These are phyloP conservation scores for Oxytorus armatus DNA, from an alignment of 2,888 invertebrate genomes.

Conservation along the genomic window DNA sequence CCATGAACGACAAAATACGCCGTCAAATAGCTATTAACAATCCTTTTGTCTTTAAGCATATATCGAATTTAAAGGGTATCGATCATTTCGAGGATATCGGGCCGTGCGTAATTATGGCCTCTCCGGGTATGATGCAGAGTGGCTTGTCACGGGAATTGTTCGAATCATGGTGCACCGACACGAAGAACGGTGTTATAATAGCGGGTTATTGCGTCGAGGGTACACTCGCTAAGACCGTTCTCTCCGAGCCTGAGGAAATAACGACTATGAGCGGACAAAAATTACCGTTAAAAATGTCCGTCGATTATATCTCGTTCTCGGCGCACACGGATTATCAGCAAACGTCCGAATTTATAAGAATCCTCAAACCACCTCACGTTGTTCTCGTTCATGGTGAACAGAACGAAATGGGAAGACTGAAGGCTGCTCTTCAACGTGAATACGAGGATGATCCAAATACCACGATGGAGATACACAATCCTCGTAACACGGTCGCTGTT, in stretches of 20 bases:
- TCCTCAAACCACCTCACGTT: slow-evolving; percentile 97
- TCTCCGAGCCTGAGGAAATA: slow-evolving; percentile 99
- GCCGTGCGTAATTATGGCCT: slow-evolving; percentile 99
- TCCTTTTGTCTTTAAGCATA: slow-evolving; percentile 99
- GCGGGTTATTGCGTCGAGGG: slow-evolving; percentile 98
- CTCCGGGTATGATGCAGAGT: slow-evolving; percentile 99
- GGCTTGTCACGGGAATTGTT: slow-evolving; percentile 98
- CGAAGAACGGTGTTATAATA: slow-evolving; percentile 99
- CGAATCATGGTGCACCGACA: slow-evolving; percentile 99
- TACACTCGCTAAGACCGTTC: slow-evolving; percentile 95
- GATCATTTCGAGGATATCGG: slow-evolving; percentile 99
- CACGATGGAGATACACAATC: slow-evolving; percentile 96
- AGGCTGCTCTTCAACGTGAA: slow-evolving; percentile 96
- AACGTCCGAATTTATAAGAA: slow-evolving; percentile 98
- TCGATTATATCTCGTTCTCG: slow-evolving; percentile 99
- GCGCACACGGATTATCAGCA: slow-evolving; percentile 99
- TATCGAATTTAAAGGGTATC: slow-evolving; percentile 98
- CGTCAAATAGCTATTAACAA: slow-evolving; percentile 99
- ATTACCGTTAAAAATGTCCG: slow-evolving; percentile 97
- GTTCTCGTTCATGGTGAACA: slow-evolving; percentile 99
- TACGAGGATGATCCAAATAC: slow-evolving; percentile 94
- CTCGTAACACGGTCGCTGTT: slow-evolving; percentile 97
- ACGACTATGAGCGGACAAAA: slow-evolving; percentile 98
- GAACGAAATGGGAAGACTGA: slow-evolving; percentile 99
- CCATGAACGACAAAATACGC: slow-evolving; percentile 99